phyloP scores from a whole-genome alignment of 1,140 invertebrate species.

The Nymphalis io region DNA sequence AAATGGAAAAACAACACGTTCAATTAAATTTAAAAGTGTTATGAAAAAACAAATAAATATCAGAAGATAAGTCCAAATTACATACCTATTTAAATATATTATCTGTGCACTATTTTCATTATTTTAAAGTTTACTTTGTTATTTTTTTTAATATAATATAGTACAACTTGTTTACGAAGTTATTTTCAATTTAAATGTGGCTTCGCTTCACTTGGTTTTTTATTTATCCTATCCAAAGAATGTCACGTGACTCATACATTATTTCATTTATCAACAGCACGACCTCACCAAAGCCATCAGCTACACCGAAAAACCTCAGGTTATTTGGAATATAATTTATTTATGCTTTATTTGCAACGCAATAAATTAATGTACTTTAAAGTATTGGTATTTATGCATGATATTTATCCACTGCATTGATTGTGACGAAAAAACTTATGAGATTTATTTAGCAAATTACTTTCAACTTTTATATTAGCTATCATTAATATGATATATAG shows the following conservation, averaged over 20 bases:
- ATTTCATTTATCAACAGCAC: conserved; percentile 78
- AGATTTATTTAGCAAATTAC: not conserved
- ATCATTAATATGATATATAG: too few species aligned
- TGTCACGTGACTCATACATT: conserved; percentile 56
- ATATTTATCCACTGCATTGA: not conserved
- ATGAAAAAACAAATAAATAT: not conserved
- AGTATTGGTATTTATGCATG: conserved; percentile 4
- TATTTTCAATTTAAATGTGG: conserved; percentile 6
- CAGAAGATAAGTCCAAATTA: too few species aligned
- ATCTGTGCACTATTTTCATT: not conserved
- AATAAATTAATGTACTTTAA: conserved; percentile 1
- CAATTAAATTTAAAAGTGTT: not conserved
- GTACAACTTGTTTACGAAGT: not conserved
- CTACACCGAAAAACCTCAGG: conserved; percentile 79
- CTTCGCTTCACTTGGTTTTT: conserved; percentile 27
- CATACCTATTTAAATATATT: not conserved
- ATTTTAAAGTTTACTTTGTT: conserved; percentile 6
- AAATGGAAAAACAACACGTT: too few species aligned
- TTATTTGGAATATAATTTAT: conserved; percentile 54
- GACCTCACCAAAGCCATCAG: conserved; percentile 79
- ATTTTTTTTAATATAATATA: not conserved
- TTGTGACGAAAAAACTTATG: not conserved
- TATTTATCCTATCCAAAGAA: conserved; percentile 44
- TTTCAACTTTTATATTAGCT: too few species aligned
- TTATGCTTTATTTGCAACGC: conserved; percentile 33